phyloP scores from a whole-genome alignment of 1,140 invertebrate species.

The Hirudo medicinalis region DNA sequence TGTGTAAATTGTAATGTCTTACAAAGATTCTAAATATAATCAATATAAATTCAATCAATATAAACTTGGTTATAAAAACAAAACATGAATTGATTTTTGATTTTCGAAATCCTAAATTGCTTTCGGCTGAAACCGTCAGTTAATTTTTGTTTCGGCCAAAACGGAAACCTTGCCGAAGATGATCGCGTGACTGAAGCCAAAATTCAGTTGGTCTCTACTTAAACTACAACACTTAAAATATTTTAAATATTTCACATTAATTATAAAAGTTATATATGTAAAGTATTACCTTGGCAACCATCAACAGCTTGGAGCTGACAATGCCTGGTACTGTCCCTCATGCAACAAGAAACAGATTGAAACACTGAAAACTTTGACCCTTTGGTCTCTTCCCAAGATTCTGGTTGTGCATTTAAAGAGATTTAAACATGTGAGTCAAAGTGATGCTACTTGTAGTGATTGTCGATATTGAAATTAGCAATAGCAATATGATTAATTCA shows the following conservation, averaged over 20 bases:
- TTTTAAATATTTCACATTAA: neutral
- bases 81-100: too few species aligned
- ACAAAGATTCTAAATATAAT: too few species aligned
- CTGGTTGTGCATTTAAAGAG: constrained; percentile 88
- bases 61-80: too few species aligned
- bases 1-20: too few species aligned
- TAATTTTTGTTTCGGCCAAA: too few species aligned
- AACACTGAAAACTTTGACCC: constrained; percentile 70
- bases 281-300: too few species aligned
- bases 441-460: neutral
- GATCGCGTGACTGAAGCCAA: too few species aligned
- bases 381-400: constrained; percentile 88
- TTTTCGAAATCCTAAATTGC: too few species aligned
- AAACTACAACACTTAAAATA: neutral
- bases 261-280: constrained; percentile 21
- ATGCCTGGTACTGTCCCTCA: constrained; percentile 84
- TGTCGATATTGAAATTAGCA: neutral
- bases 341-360: constrained; percentile 77
- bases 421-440: constrained; percentile 62
- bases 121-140: too few species aligned
- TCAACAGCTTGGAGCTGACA: constrained; percentile 64
- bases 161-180: too few species aligned
- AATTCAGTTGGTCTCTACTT: too few species aligned
- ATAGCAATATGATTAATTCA: neutral
- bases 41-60: too few species aligned